Evolutionary conservation across 2,113 vertebrate species (phyloP).

Genomic region (Poeciliopsis turrubarensis): DNA sequence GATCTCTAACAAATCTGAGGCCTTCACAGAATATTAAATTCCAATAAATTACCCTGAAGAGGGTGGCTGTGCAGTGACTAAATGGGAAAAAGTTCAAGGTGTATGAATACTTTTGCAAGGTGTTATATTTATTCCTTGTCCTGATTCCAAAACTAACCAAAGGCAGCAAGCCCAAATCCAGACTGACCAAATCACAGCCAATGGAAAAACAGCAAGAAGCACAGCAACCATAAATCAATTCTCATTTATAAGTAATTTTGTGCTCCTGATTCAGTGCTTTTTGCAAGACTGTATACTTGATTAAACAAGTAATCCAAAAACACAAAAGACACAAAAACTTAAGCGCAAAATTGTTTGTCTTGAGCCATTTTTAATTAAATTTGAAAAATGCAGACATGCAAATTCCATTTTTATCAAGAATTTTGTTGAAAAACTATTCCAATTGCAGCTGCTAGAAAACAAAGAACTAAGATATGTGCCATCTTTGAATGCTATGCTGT

Average conservation of each 20-base stretch:
- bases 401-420: neutral
- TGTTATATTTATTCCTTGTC: too few relatives aligned
- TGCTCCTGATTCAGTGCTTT: neutral
- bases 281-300: neutral
- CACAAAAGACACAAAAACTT: neutral
- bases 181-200: neutral
- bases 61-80: too few relatives aligned
- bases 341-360: neutral
- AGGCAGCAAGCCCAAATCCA: neutral
- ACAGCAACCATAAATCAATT: neutral
- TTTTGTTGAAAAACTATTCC: neutral
- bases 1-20: too few relatives aligned
- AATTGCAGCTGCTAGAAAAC: neutral
- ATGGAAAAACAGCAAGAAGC: neutral
- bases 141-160: neutral
- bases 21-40: neutral
- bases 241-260: neutral
- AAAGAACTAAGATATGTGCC: neutral
- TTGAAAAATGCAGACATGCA: neutral
- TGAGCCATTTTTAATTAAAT: neutral
- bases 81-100: too few relatives aligned
- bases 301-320: neutral
- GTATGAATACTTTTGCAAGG: too few relatives aligned
- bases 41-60: too few relatives aligned
- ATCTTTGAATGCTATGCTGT: neutral